Conservation (phyloP, 2,113 vertebrate genomes). For the Abramis brama region DNA sequence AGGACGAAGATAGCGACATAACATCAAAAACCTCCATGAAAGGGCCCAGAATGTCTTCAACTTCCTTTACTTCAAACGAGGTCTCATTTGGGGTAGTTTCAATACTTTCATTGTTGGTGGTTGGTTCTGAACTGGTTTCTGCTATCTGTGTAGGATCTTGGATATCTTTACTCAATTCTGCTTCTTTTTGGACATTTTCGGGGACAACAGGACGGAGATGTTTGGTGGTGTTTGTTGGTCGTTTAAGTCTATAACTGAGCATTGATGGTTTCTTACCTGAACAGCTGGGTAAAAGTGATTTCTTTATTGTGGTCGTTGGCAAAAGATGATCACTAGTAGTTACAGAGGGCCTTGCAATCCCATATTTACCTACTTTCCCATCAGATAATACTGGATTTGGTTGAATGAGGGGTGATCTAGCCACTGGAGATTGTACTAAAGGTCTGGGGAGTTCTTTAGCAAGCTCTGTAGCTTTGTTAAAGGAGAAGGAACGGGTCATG, state of each 20-base stretch:
- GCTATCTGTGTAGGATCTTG: constrained; percentile 51
- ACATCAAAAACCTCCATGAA: constrained; percentile 86
- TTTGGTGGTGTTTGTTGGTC: constrained; percentile 83
- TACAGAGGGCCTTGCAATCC: neutral
- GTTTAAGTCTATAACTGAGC: constrained; percentile 84
- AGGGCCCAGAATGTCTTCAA: constrained; percentile 64
- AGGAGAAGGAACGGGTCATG: constrained; percentile 82
- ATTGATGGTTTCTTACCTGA: constrained; percentile 71
- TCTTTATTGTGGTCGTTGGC: constrained; percentile 75
- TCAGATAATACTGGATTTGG: constrained; percentile 3
- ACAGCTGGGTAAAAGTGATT: constrained; percentile 75
- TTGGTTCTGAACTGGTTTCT: constrained; percentile 53
- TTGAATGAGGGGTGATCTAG: constrained; percentile 44
- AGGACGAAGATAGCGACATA: constrained; percentile 92
- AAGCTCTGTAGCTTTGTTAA: constrained; percentile 80
- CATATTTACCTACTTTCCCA: constrained; percentile 17
- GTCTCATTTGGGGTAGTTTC: neutral
- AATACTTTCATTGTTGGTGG: constrained; percentile 23
- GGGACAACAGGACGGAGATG: constrained; percentile 68
- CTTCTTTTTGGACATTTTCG: constrained; percentile 44
- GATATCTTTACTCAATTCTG: constrained; percentile 51
- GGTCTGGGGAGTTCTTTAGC: constrained; percentile 76
- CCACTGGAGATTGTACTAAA: constrained; percentile 37
- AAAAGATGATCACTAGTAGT: constrained; percentile 39
- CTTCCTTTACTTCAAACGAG: constrained; percentile 55